Evolutionary conservation across 2,797 vertebrate genomes (phyloP).

Genomic region (Stomatorhinus walkeri): DNA sequence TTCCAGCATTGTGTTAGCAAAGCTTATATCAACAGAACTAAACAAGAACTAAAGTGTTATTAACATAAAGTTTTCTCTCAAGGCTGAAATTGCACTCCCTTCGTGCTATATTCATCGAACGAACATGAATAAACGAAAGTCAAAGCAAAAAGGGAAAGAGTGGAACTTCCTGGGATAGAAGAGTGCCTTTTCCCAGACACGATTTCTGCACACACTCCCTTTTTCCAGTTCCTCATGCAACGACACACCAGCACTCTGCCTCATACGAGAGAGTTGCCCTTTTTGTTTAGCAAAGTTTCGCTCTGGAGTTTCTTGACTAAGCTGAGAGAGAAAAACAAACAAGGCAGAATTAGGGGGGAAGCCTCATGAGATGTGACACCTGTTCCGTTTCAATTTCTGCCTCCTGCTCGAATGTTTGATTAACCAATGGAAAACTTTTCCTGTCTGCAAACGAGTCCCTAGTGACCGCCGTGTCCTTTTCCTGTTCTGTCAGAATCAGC

Average conservation of each 20-base stretch:
- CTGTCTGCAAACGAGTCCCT: neutral
- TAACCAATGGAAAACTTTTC: neutral
- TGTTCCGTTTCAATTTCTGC: neutral
- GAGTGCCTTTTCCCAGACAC: neutral
- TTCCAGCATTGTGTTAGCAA: neutral
- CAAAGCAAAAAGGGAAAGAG: neutral
- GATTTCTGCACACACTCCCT: neutral
- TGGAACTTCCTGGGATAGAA: neutral
- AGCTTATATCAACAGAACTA: neutral
- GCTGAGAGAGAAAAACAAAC: neutral
- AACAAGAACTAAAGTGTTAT: neutral
- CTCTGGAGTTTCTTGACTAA: neutral
- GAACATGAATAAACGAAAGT: neutral
- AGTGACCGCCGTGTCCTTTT: neutral
- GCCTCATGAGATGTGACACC: neutral
- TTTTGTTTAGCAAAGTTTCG: neutral
- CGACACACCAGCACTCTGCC: neutral
- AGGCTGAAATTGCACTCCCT: neutral
- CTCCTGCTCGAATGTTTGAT: constrained; percentile 9
- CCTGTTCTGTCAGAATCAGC: constrained; percentile 6
- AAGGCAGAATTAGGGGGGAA: neutral
- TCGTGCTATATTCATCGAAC: neutral
- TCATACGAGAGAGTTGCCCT: neutral
- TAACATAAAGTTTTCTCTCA: neutral
- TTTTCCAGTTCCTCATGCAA: neutral